Conservation (phyloP, 2,888 invertebrate genomes). For the Tridacna gigas region DNA sequence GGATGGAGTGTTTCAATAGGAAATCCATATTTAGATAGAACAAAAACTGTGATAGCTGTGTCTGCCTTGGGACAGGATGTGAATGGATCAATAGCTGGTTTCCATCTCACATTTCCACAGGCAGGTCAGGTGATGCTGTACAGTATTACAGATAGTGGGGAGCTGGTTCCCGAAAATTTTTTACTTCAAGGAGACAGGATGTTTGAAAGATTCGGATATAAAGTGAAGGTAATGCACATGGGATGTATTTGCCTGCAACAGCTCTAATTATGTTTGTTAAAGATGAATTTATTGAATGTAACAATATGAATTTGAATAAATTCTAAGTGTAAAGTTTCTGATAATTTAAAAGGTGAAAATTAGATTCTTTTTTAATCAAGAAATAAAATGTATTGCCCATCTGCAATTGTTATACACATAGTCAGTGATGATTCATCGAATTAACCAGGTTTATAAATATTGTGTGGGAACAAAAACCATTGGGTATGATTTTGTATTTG, state of each 20-base stretch:
- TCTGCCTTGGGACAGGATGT: conserved; percentile 65
- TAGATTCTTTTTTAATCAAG: no score
- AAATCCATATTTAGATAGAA: conserved; percentile 62
- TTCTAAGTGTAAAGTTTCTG: no score
- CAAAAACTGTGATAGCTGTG: conserved; percentile 66
- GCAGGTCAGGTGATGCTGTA: conserved; percentile 70
- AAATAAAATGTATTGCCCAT: no score
- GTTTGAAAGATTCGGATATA: conserved; percentile 72
- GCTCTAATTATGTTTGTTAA: no score
- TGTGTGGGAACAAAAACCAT: not conserved
- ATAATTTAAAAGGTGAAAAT: no score
- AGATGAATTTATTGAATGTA: no score
- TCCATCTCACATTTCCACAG: conserved; percentile 59
- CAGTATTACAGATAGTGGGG: conserved; percentile 51
- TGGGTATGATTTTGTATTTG: not conserved
- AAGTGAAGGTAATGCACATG: conserved; percentile 67
- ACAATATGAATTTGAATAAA: no score
- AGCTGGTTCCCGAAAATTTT: conserved; percentile 8
- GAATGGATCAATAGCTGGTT: conserved; percentile 54
- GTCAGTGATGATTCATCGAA: no score
- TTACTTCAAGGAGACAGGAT: conserved; percentile 70
- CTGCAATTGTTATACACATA: no score
- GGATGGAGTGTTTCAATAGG: conserved; percentile 72
- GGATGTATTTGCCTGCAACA: no score
- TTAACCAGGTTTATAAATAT: not conserved